These are phyloP conservation scores for Gobionotothen gibberifrons DNA, from an alignment of 2,797 vertebrate species.

Conservation along the genomic window DNA sequence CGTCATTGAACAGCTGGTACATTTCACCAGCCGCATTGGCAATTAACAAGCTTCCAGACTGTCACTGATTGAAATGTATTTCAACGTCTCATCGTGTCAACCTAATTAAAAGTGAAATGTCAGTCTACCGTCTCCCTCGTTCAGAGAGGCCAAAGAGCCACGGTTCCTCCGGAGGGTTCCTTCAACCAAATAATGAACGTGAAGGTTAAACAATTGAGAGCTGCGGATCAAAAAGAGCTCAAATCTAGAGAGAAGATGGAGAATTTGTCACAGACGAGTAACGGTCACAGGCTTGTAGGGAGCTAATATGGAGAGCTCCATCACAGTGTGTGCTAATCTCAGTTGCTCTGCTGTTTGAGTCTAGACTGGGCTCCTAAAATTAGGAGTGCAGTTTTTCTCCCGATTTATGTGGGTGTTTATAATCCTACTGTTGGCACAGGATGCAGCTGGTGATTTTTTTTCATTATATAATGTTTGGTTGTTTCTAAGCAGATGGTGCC, in stretches of 20 bases:
- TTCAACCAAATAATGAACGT: conserved; percentile 41
- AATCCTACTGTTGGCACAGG: conserved; percentile 64
- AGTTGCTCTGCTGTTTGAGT: conserved; percentile 47
- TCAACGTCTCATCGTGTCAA: conserved; percentile 46
- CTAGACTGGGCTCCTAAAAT: conserved; percentile 73
- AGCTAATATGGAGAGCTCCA: conserved; percentile 33
- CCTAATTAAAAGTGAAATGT: conserved; percentile 61
- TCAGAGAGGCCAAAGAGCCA: conserved; percentile 22
- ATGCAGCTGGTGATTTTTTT: conserved; percentile 44
- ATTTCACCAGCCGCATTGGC: conserved; percentile 17
- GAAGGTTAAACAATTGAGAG: conserved; percentile 63
- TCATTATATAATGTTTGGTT: conserved; percentile 70
- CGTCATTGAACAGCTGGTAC: background rate
- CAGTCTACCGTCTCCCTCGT: conserved; percentile 10
- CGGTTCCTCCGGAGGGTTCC: conserved; percentile 3
- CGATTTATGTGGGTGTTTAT: conserved; percentile 68
- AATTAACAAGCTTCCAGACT: conserved; percentile 48
- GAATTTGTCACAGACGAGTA: conserved; percentile 25
- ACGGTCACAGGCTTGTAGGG: conserved; percentile 1
- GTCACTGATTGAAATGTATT: conserved; percentile 50
- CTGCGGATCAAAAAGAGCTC: conserved; percentile 35
- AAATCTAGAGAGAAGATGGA: conserved; percentile 16
- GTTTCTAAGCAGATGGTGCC: conserved; percentile 68
- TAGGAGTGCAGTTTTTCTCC: conserved; percentile 60
- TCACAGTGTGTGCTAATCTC: conserved; percentile 48